Evolutionary conservation across 2,888 invertebrate genomes (phyloP), one percentile per base, ranked within the genome.

Genomic region (Mimachlamys varia): DNA sequence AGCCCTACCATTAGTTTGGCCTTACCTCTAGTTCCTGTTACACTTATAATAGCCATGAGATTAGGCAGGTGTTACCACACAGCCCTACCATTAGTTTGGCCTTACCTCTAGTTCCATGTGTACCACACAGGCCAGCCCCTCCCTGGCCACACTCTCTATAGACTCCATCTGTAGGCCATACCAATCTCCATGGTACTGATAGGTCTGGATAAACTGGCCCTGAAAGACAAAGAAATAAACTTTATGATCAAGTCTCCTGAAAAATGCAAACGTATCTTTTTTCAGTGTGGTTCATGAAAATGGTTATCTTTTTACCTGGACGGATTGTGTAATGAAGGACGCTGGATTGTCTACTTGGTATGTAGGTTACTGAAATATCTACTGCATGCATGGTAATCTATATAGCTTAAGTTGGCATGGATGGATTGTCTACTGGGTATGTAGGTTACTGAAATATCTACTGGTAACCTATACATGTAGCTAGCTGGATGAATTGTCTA

Each of bases 71-170:
- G 44, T 44, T 44, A 44, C 44, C 44, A 44, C 44, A 44, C 44
- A 19, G 53, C 13, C 13, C 13, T 17, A 15, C 53, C 53, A 53
- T 53, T 53, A 53, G 53, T 15, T 12, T n/a, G n/a, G n/a, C 13
- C 89, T 89, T 92, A 96, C 96, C 96, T 97, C 97, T 53, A 97
- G 93, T 91, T 97, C 96, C 96, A 97, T 96, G 90, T 96, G 96
- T 10, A 96, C 95, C 15, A 96, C 96, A 94, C 96, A 96, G 50
- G 96, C 97, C 53, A 96, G 94, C 0, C 96, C 96, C 89, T 96
- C 96, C 90, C 95, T 93, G 13, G 97, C 97, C 13, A 97, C 96
- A 38, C 92, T 92, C 91, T 97, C 96, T 76, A 97, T 93, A 3
- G 96, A 95, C 53, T 96, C 96, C 93, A 95, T 95, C 92, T 96